phyloP scores from a whole-genome alignment of 30 jellyfish, hydroid and myxozoan genomes.

The Hydra vulgaris region DNA sequence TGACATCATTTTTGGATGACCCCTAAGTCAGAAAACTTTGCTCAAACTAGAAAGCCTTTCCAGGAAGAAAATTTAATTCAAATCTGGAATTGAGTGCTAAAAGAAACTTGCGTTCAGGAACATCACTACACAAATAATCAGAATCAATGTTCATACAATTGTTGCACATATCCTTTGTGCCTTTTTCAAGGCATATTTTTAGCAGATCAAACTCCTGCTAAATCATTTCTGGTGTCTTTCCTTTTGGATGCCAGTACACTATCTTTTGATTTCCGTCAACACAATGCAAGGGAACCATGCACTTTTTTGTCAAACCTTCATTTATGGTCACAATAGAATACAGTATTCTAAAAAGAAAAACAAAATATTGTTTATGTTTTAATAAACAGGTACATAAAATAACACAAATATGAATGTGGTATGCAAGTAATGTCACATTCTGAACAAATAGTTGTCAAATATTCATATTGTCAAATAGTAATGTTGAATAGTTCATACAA shows the following conservation, averaged over 20 bases:
- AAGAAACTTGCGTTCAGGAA: no score
- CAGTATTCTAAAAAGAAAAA: background rate
- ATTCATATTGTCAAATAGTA: no score
- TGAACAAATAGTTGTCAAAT: background rate
- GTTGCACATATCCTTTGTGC: slow-evolving; percentile 4
- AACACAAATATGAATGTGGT: background rate
- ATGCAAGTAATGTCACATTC: background rate
- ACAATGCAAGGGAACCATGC: no score
- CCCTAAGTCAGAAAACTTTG: no score
- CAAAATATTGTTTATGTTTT: background rate
- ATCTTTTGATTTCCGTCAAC: slow-evolving; percentile 2
- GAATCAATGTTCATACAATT: slow-evolving; percentile 4
- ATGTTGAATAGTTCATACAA: no score
- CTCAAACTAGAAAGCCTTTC: no score
- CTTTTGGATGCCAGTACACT: slow-evolving; percentile 1
- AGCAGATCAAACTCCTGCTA: slow-evolving; percentile 6
- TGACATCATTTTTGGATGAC: no score
- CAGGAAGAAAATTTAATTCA: no score
- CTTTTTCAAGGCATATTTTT: background rate
- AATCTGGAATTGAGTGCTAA: no score
- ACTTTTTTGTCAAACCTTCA: slow-evolving; percentile 1
- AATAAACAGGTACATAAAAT: no score
- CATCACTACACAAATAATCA: slow-evolving; percentile 2
- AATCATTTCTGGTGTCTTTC: slow-evolving; percentile 2
- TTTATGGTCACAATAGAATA: background rate